Percentiles rank a stretch among this genome's conserved stretches.
Evolutionary conservation across 2,797 vertebrate species (phyloP).

Genomic region (Mus caroli): DNA sequence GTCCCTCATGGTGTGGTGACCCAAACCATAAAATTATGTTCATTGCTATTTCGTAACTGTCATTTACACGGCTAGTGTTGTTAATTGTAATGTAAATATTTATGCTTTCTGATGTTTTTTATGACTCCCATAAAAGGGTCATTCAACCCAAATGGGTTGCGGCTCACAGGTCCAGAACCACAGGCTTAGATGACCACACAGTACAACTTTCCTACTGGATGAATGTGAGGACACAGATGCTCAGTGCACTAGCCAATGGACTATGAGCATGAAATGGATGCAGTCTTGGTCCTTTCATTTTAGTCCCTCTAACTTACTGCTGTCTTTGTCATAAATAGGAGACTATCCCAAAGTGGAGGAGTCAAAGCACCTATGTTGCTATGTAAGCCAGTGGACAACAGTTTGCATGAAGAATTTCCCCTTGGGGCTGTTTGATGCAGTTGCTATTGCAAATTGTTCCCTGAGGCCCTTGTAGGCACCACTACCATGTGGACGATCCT

Average conservation of each 20-base stretch:
- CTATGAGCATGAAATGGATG: not conserved
- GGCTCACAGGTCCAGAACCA: not conserved
- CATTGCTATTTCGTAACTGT: not conserved
- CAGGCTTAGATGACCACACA: not conserved
- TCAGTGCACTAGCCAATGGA: no score
- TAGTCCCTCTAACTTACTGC: not conserved
- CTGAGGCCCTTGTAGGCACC: not conserved
- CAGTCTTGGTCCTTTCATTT: not conserved
- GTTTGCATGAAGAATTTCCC: not conserved
- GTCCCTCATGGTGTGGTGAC: not conserved
- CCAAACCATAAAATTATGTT: not conserved
- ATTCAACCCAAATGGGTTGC: not conserved
- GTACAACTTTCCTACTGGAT: not conserved
- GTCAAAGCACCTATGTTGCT: not conserved
- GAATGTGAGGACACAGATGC: no score
- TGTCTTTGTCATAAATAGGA: not conserved
- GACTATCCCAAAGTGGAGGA: not conserved
- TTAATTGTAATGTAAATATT: not conserved
- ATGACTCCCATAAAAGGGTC: not conserved
- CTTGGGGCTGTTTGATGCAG: not conserved
- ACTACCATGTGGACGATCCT: no score
- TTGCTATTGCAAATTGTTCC: not conserved
- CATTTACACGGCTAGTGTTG: not conserved
- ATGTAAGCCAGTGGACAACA: accelerated
- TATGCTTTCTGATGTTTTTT: not conserved